Percentiles rank a stretch among this genome's conserved stretches.
Evolutionary conservation across 2,888 invertebrate genomes (phyloP).

Genomic region (Plutella xylostella): DNA sequence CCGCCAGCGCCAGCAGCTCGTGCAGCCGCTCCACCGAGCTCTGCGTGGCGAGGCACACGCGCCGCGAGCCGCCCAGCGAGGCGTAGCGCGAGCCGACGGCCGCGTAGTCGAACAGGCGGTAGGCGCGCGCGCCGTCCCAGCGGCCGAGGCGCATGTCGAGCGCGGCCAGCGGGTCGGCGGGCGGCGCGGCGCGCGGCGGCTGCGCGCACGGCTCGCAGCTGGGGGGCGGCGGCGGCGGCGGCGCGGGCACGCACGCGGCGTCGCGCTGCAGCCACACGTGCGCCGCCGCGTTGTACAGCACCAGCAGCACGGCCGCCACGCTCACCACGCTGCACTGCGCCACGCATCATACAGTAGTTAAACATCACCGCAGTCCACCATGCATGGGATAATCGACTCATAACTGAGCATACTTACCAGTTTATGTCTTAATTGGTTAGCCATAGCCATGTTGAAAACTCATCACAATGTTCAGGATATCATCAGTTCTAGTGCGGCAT

Average conservation of each 20-base stretch:
- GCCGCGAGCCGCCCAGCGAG: constrained; percentile 66
- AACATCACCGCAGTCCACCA: no score
- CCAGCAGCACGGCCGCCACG: constrained; percentile 73
- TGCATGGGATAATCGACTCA: no score
- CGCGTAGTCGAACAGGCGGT: constrained; percentile 80
- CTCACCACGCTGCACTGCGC: constrained; percentile 79
- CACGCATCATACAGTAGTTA: no score
- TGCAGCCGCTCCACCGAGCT: constrained; percentile 85
- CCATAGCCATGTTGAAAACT: no score
- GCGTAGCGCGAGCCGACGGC: constrained; percentile 75
- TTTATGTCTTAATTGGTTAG: no score
- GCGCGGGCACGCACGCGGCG: constrained; percentile 33
- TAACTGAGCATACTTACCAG: no score
- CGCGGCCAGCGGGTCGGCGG: constrained; percentile 62
- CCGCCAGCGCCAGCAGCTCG: constrained; percentile 81
- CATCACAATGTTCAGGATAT: no score
- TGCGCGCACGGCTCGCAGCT: constrained; percentile 51
- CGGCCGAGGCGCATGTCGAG: constrained; percentile 77
- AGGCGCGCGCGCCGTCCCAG: constrained; percentile 79
- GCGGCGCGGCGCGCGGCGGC: constrained; percentile 33
- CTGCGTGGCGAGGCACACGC: constrained; percentile 85
- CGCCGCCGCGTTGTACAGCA: constrained; percentile 64
- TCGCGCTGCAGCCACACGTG: constrained; percentile 53
- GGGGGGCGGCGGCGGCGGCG: constrained; percentile 29
- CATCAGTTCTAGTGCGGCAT: no score